Evolutionary conservation across 2,113 vertebrate species (phyloP).

Genomic region (Mobula birostris): DNA sequence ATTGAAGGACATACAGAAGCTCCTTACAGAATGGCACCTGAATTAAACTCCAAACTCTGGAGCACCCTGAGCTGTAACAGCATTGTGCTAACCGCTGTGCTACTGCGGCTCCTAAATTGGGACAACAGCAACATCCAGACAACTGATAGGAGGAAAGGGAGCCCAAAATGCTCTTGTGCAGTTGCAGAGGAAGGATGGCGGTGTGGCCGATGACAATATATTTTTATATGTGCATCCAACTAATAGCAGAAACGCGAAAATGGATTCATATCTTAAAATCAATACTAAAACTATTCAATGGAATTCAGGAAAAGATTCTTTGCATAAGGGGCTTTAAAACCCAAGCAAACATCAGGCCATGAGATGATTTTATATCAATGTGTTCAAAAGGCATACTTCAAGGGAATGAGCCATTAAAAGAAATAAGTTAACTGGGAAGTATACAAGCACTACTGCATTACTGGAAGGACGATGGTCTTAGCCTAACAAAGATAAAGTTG

Average conservation of each 20-base stretch:
- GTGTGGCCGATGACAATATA: no score
- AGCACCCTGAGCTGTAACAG: no score
- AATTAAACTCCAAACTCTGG: no score
- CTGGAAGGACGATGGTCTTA: neutral
- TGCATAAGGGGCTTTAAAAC: neutral
- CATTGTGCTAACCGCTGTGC: no score
- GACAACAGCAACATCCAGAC: neutral
- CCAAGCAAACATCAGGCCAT: neutral
- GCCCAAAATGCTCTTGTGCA: neutral
- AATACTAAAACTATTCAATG: neutral
- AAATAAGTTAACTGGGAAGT: neutral
- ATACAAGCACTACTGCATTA: neutral
- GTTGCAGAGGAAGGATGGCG: neutral
- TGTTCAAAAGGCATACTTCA: neutral
- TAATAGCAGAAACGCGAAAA: neutral
- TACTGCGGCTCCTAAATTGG: neutral
- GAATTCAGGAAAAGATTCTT: neutral
- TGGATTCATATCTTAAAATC: neutral
- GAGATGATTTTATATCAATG: neutral
- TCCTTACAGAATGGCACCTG: no score
- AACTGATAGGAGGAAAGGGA: neutral
- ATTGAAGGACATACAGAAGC: no score
- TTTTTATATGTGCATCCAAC: neutral
- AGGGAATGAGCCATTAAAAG: neutral
- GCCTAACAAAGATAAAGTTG: neutral